Evolutionary conservation across 2,888 invertebrate species (phyloP), one percentile per base, ranked within the genome.

Genomic region (Dastarcus helophoroides): DNA sequence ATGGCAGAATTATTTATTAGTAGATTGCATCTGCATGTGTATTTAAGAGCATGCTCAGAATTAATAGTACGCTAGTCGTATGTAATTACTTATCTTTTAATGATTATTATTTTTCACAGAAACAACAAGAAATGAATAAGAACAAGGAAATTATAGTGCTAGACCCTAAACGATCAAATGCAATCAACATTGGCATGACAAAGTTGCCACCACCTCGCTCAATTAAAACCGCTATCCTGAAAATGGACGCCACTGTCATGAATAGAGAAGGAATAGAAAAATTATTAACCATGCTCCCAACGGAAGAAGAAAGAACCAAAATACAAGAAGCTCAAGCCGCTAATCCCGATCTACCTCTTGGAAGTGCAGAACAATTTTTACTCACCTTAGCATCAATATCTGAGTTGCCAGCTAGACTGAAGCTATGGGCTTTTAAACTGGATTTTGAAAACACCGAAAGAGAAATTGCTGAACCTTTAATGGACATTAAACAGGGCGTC

Each of bases 121-220:
- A 82, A 67, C 80, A 82, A 65, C 79, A 81, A 64, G 83, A 83
- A 55, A 64, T 79, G 60, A 81, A 80, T 53, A 83, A 82, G 52
- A 88, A 81, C 63, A 89, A 88, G 57, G 88, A 90, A 62, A 77
- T 93, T 38, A 85, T 94, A 32, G 94, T 98, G 22, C 66, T 98
- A 61, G 93, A 94, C 60, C 83, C 93, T 25, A 98, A 97, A 60
- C 73, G 98, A 41, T 98, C 98, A 4, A 98, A 98, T 61, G 95
- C 94, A 22, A 98, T 99, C 47, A 98, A 98, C 60, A 99, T 99
- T 49, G 95, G 95, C 9, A 86, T 99, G 82, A 99, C 97, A 12
- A 97, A 95, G 58, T 67, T 99, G 41, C 98, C 98, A 2, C 95
- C 95, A 1, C 90, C 95, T 0, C 76, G 94, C 41, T 90, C 95